phyloP scores from a whole-genome alignment of 2,888 invertebrate genomes.

The Aleiodes testaceus region DNA sequence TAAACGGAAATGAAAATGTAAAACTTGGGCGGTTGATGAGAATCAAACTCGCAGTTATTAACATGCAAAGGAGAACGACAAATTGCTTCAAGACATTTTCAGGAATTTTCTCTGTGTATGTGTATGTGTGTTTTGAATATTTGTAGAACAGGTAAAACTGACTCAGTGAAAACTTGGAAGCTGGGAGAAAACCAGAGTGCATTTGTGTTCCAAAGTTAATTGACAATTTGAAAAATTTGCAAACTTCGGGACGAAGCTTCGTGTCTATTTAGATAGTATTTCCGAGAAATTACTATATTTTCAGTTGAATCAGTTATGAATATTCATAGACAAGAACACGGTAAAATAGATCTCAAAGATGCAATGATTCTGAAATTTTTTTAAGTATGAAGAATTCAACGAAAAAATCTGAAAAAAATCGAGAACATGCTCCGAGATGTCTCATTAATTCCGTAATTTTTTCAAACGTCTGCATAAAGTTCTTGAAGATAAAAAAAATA shows the following conservation, averaged over 20 bases:
- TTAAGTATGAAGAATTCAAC: too few relatives aligned
- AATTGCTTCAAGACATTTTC: conserved; percentile 4
- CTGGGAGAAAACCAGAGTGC: conserved; percentile 5
- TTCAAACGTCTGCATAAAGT: background rate
- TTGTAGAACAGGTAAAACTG: conserved; percentile 25
- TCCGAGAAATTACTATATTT: too few relatives aligned
- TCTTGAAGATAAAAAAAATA: too few relatives aligned
- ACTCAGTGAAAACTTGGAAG: background rate
- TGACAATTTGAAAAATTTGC: conserved; percentile 72
- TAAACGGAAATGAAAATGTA: conserved; percentile 70
- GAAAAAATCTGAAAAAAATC: too few relatives aligned
- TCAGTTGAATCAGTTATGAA: too few relatives aligned
- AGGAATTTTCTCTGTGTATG: background rate
- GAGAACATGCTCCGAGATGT: too few relatives aligned
- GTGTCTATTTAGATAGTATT: conserved; percentile 11
- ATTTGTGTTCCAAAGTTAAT: conserved; percentile 69
- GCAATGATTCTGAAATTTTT: too few relatives aligned
- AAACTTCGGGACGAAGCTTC: conserved; percentile 66
- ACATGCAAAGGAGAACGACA: background rate
- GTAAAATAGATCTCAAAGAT: too few relatives aligned
- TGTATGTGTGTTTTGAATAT: conserved; percentile 12
- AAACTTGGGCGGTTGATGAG: conserved; percentile 45
- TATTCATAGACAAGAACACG: too few relatives aligned
- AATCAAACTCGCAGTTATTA: too few relatives aligned
- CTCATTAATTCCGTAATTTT: background rate